Evolutionary conservation across 2,797 vertebrate species (phyloP), one percentile per base, ranked within the genome.

Genomic region (Taeniopygia guttata): DNA sequence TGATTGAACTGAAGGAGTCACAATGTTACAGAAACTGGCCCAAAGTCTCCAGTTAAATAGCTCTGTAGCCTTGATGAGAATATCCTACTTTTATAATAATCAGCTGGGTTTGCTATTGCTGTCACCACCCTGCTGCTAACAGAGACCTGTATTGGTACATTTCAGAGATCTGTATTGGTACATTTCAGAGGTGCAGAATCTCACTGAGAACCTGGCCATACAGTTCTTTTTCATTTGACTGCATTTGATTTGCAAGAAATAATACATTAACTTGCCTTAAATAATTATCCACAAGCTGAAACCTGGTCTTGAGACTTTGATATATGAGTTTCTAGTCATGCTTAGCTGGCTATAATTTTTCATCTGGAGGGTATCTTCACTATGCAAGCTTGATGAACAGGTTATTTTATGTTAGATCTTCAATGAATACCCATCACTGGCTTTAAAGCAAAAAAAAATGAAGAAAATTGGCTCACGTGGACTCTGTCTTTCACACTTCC

Each of bases 321-420:
- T 55, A 60, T 76, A 88, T 21, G 69, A 86, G 49, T 73, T 91
- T 90, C 89, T 79, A 93, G 36, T 66, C 60, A 82, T 79, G 34
- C 18, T 72, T 63, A 84, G 34, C 54, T 86, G 59, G 11, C 20
- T 94, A 36, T 84, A 87, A 87, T 91, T 96, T 94, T 95, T 96
- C 70, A 89, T 93, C 52, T 73, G 62, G 46, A 93, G 27, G n/a
- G 19, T 74, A 79, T 88, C 70, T 94, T 88, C 64, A 45, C 67
- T 88, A 27, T 40, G 43, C 27, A 82, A 86, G 38, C 83, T 81
- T 56, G 60, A 89, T 78, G 60, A 95, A 92, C 19, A 2, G 54
- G n/a, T 84, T 93, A 85, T 94, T 91, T 95, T 91, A 84, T 79
- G 73, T 76, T 78, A 91, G 63, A 76, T 87, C 64, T 76, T 51